phyloP scores from a whole-genome alignment of 2,797 vertebrate genomes.

The Tadarida brasiliensis region DNA sequence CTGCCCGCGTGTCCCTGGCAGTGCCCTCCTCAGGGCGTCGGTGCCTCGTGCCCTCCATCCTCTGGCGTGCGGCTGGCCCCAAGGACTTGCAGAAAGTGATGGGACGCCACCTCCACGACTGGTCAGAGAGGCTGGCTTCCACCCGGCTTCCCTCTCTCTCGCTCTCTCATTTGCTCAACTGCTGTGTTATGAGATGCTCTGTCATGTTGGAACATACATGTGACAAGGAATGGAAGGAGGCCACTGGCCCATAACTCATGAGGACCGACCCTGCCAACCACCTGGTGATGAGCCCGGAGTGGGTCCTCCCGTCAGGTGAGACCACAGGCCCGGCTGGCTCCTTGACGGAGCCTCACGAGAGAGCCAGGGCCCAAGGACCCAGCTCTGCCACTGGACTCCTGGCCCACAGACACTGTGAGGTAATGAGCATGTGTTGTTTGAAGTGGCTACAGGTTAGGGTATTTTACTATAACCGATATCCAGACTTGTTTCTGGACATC shows the following conservation, averaged over 20 bases:
- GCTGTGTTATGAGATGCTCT: accelerated
- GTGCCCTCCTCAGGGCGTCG: too few species aligned
- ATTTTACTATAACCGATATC: neutral
- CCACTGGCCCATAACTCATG: neutral
- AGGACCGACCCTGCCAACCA: neutral
- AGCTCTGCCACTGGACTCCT: neutral
- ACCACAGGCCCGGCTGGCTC: accelerated
- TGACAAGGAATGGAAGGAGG: neutral
- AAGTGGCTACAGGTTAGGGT: neutral
- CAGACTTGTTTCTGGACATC: neutral
- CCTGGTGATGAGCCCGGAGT: neutral
- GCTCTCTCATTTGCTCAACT: neutral
- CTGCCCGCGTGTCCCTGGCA: neutral
- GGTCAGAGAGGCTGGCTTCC: neutral
- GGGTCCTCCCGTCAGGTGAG: neutral
- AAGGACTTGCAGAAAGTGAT: neutral
- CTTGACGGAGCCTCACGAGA: neutral
- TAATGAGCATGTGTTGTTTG: too few species aligned
- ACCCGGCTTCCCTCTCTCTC: neutral
- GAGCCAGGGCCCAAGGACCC: neutral
- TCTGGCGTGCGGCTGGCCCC: neutral
- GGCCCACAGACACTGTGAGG: neutral
- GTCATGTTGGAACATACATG: neutral
- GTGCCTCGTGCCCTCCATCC: too few species aligned
- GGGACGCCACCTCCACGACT: neutral